Percentiles rank a stretch among this genome's conserved stretches.
These are phyloP conservation scores for Drosophila bunnanda DNA, from an alignment of 2,888 invertebrate species.

Conservation along the genomic window DNA sequence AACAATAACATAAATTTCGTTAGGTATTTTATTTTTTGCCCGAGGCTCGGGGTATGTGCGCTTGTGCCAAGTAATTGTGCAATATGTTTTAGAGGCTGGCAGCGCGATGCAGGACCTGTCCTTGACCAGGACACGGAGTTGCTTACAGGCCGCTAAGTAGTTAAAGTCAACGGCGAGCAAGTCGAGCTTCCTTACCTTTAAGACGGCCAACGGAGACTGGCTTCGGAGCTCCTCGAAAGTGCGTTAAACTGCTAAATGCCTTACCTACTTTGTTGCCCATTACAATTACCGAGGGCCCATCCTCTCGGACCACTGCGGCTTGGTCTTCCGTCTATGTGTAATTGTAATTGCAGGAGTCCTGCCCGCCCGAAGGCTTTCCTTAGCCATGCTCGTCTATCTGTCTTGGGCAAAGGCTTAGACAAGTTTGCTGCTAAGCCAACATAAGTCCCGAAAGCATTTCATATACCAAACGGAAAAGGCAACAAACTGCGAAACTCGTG, in stretches of 20 bases:
- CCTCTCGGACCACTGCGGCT: constrained; percentile 18
- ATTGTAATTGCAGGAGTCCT: constrained; percentile 71
- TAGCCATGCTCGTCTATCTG: constrained; percentile 20
- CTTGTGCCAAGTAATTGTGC: constrained; percentile 72
- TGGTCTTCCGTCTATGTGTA: constrained; percentile 55
- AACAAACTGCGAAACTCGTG: constrained; percentile 75
- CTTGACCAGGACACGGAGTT: constrained; percentile 44
- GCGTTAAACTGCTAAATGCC: constrained; percentile 60
- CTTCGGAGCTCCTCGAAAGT: constrained; percentile 33
- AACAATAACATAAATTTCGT: constrained; percentile 79
- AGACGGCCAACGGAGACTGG: neutral
- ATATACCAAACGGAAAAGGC: constrained; percentile 67
- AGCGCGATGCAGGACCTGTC: constrained; percentile 21
- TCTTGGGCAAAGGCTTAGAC: constrained; percentile 61
- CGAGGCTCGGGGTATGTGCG: constrained; percentile 30
- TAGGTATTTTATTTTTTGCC: constrained; percentile 52
- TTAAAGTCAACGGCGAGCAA: constrained; percentile 12
- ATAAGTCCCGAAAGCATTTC: constrained; percentile 79
- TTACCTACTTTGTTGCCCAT: constrained; percentile 67
- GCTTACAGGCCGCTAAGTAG: constrained; percentile 33
- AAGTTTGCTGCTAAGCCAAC: constrained; percentile 81
- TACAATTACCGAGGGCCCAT: constrained; percentile 59
- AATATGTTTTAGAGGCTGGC: constrained; percentile 69
- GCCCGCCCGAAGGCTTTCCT: constrained; percentile 4
- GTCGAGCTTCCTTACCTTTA: constrained; percentile 7